Percentiles rank a stretch among this genome's conserved stretches.
These are phyloP conservation scores for Rhamnusium bicolor DNA, from an alignment of 2,888 invertebrate species.

Conservation along the genomic window DNA sequence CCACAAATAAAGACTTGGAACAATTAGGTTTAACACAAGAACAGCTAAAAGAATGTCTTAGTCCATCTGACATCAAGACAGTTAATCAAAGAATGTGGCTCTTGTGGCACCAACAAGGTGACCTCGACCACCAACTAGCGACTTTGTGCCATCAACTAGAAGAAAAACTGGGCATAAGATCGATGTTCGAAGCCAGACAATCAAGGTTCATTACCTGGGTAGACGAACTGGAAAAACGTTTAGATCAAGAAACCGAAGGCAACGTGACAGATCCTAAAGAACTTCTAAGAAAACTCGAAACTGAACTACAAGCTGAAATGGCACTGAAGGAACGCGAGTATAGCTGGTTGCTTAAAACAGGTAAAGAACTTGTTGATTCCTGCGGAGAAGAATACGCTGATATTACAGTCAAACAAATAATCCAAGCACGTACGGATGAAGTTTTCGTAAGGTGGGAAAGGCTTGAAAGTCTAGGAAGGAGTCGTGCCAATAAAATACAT, in stretches of 20 bases:
- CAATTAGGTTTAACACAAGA: constrained; percentile 83
- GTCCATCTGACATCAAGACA: constrained; percentile 87
- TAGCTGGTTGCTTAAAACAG: constrained; percentile 83
- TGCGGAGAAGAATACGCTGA: constrained; percentile 78
- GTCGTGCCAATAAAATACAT: constrained; percentile 80
- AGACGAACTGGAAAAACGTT: constrained; percentile 78
- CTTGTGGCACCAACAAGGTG: constrained; percentile 85
- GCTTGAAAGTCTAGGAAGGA: constrained; percentile 80
- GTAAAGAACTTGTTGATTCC: constrained; percentile 77
- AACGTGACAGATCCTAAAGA: constrained; percentile 81
- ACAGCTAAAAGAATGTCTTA: constrained; percentile 87
- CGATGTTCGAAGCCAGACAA: constrained; percentile 80
- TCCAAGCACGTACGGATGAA: constrained; percentile 75
- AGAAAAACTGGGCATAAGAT: constrained; percentile 81
- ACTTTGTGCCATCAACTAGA: constrained; percentile 81
- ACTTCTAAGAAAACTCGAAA: constrained; percentile 80
- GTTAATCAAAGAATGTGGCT: constrained; percentile 86
- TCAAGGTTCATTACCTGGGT: constrained; percentile 81
- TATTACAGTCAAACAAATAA: constrained; percentile 74
- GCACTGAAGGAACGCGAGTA: constrained; percentile 83
- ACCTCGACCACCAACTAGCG: constrained; percentile 85
- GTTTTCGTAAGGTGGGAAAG: constrained; percentile 82
- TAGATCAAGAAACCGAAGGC: constrained; percentile 72
- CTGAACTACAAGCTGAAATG: constrained; percentile 84
- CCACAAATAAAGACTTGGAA: constrained; percentile 79